Base-by-base conservation (phyloP, 2,113 vertebrate species). In the Chaetodon auriga region DNA sequence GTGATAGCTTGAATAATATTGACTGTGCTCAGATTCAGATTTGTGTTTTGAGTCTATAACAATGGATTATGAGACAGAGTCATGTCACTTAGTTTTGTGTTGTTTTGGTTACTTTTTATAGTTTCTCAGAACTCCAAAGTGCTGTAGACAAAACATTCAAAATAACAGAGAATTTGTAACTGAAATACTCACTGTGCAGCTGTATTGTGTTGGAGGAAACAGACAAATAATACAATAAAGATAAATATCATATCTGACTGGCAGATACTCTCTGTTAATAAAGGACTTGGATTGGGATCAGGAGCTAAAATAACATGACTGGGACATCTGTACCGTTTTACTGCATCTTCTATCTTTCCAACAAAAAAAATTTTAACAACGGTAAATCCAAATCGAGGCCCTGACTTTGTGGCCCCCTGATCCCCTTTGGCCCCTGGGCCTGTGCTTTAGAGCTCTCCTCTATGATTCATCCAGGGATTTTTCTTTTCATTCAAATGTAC, bases 401-500 rank as follows among this genome's bases (percentile, higher is more conserved):
- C n/a, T 65, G 49, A 23, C 25, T 30, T 53, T 0, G 0, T 51
- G 60, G 18, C 57, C 65, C 54, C 36, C 15, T 61, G 45, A 43
- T 15, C 23, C 10, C 43, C 25, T 41, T n/a, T 49, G 41, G 21
- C 46, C 57, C 11, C 25, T 16, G 19, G 11, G 7, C 38, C 11
- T 69, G 46, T 23, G 23, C 61, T 48, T 9, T 4, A 2, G 9
- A 7, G 30, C 12, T 35, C 45, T 75, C 5, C 48, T 81, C 36
- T 21, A 2, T 38, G 49, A 79, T 61, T 54, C 48, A 41, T n/a
- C 12, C 46, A 54, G 30, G 1, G 23, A 55, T 10, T 49, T 16
- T 55, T 62, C 45, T 55, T 68, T 38, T 69, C 21, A 71, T 35
- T 80, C 23, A 38, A 63, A 85, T 61, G 72, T 30, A 35, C 38